Conservation (phyloP, 1,140 invertebrate species). For the Dendroctonus ponderosae region DNA sequence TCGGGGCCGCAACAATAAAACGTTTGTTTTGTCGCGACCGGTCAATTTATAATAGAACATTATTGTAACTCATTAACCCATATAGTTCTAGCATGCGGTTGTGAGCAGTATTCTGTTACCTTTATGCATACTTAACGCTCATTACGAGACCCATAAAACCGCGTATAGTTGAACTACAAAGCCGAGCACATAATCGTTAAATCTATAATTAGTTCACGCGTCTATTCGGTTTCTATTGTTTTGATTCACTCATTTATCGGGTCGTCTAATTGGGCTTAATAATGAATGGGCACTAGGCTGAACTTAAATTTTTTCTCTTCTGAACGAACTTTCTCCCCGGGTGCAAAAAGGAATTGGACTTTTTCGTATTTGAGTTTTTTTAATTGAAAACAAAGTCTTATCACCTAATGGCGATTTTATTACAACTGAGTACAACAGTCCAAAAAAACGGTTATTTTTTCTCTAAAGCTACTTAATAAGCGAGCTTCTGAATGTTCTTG, state of each 20-base stretch:
- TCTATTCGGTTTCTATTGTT: background rate
- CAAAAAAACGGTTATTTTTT: no score
- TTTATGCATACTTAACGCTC: conserved; percentile 13
- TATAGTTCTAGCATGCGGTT: conserved; percentile 7
- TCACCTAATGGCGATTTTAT: no score
- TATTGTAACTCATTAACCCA: conserved; percentile 13
- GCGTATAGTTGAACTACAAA: conserved; percentile 4
- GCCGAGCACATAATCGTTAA: conserved; percentile 3
- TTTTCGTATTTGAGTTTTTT: no score
- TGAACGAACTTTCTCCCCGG: no score
- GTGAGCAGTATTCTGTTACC: conserved; percentile 10
- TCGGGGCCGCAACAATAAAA: background rate
- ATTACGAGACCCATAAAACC: conserved; percentile 7
- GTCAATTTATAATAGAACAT: conserved; percentile 10
- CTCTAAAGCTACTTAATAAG: no score
- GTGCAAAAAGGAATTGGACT: no score
- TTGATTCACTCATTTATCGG: background rate
- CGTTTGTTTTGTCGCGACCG: conserved; percentile 4
- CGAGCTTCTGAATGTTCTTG: no score
- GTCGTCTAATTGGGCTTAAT: no score
- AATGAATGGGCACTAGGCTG: no score
- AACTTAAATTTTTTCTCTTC: no score
- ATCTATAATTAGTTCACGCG: conserved; percentile 12
- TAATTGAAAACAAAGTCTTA: no score
- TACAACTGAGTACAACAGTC: no score